Percentiles rank a stretch among this genome's conserved stretches.
These are phyloP conservation scores for Paratilapia polleni DNA, from an alignment of 2,113 vertebrate genomes.

Conservation along the genomic window DNA sequence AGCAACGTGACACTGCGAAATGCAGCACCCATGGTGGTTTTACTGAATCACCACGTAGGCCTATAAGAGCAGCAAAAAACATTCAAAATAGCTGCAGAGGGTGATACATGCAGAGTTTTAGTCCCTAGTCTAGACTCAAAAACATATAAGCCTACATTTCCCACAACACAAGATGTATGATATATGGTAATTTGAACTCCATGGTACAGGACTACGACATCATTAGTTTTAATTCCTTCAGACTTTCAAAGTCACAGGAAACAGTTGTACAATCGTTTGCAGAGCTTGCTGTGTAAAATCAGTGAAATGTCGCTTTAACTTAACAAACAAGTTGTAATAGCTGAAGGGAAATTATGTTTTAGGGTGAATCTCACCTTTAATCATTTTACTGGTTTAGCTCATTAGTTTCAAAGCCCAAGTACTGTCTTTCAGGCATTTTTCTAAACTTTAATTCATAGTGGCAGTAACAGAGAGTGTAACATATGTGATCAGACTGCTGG, in stretches of 20 bases:
- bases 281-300: neutral
- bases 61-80: neutral
- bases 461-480: neutral
- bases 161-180: neutral
- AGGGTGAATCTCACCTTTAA: neutral
- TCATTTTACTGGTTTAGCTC: neutral
- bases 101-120: too few relatives aligned
- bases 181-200: neutral
- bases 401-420: too few relatives aligned
- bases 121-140: neutral
- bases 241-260: neutral
- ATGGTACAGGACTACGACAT: neutral
- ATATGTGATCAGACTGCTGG: neutral
- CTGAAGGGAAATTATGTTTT: neutral
- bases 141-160: neutral
- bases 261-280: neutral
- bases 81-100: too few relatives aligned
- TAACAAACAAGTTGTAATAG: neutral
- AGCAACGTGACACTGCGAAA: conserved; percentile 5
- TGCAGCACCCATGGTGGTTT: neutral
- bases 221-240: neutral
- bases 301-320: neutral
- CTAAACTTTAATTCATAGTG: neutral
- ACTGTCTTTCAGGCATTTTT: neutral
- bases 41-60: neutral